Evolutionary conservation across 1,140 invertebrate genomes (phyloP).

Genomic region (Polyergus mexicanus): DNA sequence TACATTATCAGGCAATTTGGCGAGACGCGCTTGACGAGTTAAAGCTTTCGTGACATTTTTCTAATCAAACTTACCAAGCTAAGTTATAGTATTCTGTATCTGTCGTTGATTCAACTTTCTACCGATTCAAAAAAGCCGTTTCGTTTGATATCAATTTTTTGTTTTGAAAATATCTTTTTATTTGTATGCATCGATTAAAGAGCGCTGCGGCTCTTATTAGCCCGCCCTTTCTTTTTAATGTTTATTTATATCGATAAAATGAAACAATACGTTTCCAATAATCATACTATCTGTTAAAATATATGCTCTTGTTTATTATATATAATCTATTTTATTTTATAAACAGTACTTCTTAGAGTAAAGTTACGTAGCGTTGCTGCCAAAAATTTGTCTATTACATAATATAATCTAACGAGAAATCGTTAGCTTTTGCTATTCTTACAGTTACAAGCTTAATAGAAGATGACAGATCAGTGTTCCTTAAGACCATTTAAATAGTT

Average conservation of each 20-base stretch:
- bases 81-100: slow-evolving; percentile 18
- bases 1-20: slow-evolving; percentile 40
- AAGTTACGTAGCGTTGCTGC: neutral
- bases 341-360: neutral
- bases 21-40: neutral
- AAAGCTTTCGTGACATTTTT: slow-evolving; percentile 44
- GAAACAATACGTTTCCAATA: too few relatives aligned
- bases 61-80: slow-evolving; percentile 29
- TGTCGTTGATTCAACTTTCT: neutral
- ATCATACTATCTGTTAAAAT: too few relatives aligned
- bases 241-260: too few relatives aligned
- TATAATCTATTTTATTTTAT: neutral
- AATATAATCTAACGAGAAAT: slow-evolving; percentile 17
- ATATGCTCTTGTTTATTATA: neutral
- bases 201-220: too few relatives aligned
- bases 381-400: slow-evolving; percentile 2
- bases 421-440: slow-evolving; percentile 20
- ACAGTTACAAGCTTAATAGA: slow-evolving; percentile 33
- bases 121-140: neutral
- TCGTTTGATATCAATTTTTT: too few relatives aligned
- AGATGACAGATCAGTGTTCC: neutral
- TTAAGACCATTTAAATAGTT: slow-evolving; percentile 32
- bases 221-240: too few relatives aligned
- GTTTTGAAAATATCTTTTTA: too few relatives aligned
- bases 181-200: too few relatives aligned